Base-by-base conservation (phyloP, 2,888 invertebrate species). In the Orthosia incerta region DNA sequence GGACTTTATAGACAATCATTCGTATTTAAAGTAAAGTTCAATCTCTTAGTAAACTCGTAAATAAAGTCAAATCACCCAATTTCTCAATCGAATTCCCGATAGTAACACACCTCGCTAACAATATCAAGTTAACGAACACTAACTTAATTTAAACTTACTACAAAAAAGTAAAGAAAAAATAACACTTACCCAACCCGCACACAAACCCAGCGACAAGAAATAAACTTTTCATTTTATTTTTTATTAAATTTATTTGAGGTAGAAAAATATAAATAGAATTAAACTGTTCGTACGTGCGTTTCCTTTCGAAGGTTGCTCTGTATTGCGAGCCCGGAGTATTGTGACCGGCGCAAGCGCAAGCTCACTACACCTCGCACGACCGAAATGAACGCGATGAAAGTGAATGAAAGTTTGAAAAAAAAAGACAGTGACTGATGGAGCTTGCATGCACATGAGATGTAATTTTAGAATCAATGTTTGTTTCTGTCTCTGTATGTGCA, bases 281-380 rank as follows among this genome's bases (percentile, higher is more conserved):
- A 55, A 82, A 87, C 90, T 78, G 86, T 82, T 90, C 87, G 89
- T 89, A 93, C 96, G 96, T 95, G 95, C 92, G 93, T 82, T 91
- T 92, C 92, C 91, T 89, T 88, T 85, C 93, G 92, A 92, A 94
- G 94, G 93, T 93, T 93, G 94, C 84, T 90, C 87, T 85, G 94
- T 93, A 95, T 95, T 96, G 95, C 89, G 89, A 83, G 89, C 85
- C 81, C 67, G 83, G 87, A 84, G 87, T 87, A 90, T 91, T 91
- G 93, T 91, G 84, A 84, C 85, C 86, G 88, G 89, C 90, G 89
- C 89, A 78, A 79, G 89, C 90, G 87, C 87, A 89, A 89, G 85
- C 87, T 87, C 85, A 83, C 87, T 90, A 89, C 83, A 87, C 82
- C 82, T 79, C 88, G 84, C 83, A 80, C 92, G 88, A 83, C 76